phyloP scores from a whole-genome alignment of 1,140 invertebrate genomes.

The Frieseomelitta varia region DNA sequence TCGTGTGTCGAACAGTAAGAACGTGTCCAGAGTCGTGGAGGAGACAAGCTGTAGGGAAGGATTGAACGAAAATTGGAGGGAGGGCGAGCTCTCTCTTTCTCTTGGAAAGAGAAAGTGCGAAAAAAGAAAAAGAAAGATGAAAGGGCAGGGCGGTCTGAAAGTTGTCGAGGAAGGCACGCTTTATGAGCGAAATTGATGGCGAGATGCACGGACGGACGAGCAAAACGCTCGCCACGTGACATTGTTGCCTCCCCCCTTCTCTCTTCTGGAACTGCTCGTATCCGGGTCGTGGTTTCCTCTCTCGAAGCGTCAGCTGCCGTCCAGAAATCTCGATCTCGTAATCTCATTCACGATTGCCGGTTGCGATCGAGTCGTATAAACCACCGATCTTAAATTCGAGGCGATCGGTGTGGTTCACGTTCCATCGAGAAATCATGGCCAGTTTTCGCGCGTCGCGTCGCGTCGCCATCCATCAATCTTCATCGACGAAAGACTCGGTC shows the following conservation, averaged over 20 bases:
- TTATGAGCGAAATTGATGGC: slow-evolving; percentile 59
- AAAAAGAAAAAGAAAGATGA: not conserved
- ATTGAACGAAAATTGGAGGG: not conserved
- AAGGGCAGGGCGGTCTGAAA: not conserved
- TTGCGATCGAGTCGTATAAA: not conserved
- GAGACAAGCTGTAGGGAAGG: slow-evolving; percentile 4
- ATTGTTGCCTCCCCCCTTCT: not conserved
- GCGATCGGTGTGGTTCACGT: not conserved
- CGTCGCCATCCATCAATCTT: not conserved
- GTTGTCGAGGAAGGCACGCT: slow-evolving; percentile 42
- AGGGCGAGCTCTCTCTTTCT: not conserved
- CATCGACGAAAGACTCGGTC: not conserved
- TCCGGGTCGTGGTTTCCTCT: slow-evolving; percentile 31
- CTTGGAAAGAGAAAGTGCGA: slow-evolving; percentile 3
- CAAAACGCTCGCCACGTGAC: slow-evolving; percentile 55
- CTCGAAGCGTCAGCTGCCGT: slow-evolving; percentile 44
- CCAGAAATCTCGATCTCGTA: slow-evolving; percentile 32
- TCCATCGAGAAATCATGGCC: not conserved
- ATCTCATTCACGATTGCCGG: slow-evolving; percentile 39
- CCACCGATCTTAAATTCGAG: not conserved
- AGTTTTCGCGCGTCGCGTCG: not conserved
- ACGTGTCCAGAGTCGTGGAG: slow-evolving; percentile 49
- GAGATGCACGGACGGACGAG: slow-evolving; percentile 48
- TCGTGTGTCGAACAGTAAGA: slow-evolving; percentile 42
- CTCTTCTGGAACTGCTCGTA: slow-evolving; percentile 3